Conservation (phyloP, 2,888 invertebrate species). For the Clistopyga incitator region DNA sequence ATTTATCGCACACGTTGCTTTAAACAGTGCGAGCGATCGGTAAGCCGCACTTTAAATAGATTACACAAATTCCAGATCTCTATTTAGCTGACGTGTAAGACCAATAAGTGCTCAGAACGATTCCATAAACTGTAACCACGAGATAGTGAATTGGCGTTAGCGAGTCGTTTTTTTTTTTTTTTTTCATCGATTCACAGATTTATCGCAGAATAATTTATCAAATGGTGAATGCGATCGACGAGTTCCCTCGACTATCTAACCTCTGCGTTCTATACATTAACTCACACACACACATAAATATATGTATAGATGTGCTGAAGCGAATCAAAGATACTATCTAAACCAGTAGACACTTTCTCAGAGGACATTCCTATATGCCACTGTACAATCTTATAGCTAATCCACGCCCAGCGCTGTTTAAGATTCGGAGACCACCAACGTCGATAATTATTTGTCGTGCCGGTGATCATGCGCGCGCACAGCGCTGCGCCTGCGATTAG, state of each 20-base stretch:
- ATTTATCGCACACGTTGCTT: neutral
- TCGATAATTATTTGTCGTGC: constrained; percentile 67
- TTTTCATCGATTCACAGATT: constrained; percentile 41
- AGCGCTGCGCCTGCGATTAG: constrained; percentile 26
- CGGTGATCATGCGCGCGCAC: constrained; percentile 41
- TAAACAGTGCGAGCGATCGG: constrained; percentile 39
- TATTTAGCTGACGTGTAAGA: constrained; percentile 54
- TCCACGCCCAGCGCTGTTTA: constrained; percentile 52
- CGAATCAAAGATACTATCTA: constrained; percentile 41
- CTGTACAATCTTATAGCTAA: constrained; percentile 11
- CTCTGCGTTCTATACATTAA: constrained; percentile 1
- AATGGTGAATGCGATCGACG: constrained; percentile 39
- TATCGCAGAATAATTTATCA: constrained; percentile 58
- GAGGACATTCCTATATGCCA: constrained; percentile 27
- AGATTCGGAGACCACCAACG: constrained; percentile 59
- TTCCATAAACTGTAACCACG: constrained; percentile 8
- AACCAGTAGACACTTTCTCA: constrained; percentile 46
- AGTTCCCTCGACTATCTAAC: constrained; percentile 22
- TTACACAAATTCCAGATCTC: constrained; percentile 62
- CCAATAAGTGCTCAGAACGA: constrained; percentile 33
- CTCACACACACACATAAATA: neutral
- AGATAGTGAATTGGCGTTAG: constrained; percentile 38
- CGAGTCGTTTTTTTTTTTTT: constrained; percentile 16
- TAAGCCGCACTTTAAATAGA: constrained; percentile 54
- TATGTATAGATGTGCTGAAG: constrained; percentile 17